Evolutionary conservation across 30 jellyfish, hydroid and myxozoan species (phyloP), one percentile per base, ranked within the genome.

Genomic region (Chrysaora quinquecirrha): DNA sequence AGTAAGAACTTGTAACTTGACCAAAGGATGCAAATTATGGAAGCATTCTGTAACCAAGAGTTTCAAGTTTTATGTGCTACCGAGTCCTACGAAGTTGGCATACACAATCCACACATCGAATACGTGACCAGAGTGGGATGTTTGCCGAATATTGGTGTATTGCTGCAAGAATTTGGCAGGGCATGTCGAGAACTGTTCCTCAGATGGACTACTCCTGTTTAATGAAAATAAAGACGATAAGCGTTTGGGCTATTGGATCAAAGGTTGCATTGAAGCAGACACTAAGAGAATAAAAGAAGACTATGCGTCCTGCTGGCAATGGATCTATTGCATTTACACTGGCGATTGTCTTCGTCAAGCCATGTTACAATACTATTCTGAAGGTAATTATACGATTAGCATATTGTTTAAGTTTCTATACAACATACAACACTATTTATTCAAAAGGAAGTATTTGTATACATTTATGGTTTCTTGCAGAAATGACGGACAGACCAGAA

Each of bases 251-350:
- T 52, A 52, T 19, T 52, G 68, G 12, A 25, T 52, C 29, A 52
- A 52, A 52, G 68, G 68, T 10, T 52, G 68, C 25, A 25, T 12
- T 4, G 68, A 52, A 52, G 68, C 24, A 52, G 68, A 52, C 25
- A 52, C 29, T 2, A 25, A 16, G 24, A 9, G 25, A 20, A 52
- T 52, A 20, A 52, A 52, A 19, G 19, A 19, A 4, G 29, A 52
- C 68, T 52, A 52, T 52, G 68, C 68, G 19, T 4, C 9, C 4
- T 52, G 68, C 68, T 52, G 68, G 68, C 68, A 52, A 52, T 52
- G 68, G 25, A 52, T 52, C 29, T 52, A 52, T 52, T 52, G 68
- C 68, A 52, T 52, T 52, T 52, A 52, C 68, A 52, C 68, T 20
- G 68, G 68, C 19, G 68, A 52, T 52, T 52, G 68, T 20, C 68